phyloP scores from a whole-genome alignment of 2,888 invertebrate species.

The Helleia helle region DNA sequence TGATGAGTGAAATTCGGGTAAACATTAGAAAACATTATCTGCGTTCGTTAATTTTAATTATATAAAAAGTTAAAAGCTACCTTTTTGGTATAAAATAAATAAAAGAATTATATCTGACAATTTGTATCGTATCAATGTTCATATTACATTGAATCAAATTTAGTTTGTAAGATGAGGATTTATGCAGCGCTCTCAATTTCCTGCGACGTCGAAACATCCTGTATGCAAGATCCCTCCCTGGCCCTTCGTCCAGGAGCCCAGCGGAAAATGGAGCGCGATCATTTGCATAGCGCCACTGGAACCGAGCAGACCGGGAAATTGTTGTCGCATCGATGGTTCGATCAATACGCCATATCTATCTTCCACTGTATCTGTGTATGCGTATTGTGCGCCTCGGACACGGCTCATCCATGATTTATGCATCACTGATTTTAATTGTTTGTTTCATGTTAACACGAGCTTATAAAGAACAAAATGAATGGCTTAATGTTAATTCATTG shows the following conservation, averaged over 20 bases:
- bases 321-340: conserved; percentile 64
- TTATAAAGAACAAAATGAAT: conserved; percentile 5
- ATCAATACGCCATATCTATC: conserved; percentile 57
- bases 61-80: too few relatives aligned
- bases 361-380: conserved; percentile 23
- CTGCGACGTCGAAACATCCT: conserved; percentile 68
- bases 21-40: too few relatives aligned
- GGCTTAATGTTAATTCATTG: conserved; percentile 2
- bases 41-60: too few relatives aligned
- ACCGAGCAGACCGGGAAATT: conserved; percentile 68
- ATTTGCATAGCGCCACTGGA: conserved; percentile 67
- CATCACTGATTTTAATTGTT: conserved; percentile 16
- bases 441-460: conserved; percentile 8
- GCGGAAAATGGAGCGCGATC: conserved; percentile 61
- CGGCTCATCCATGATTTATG: conserved; percentile 17
- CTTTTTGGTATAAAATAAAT: too few relatives aligned
- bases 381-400: conserved; percentile 15
- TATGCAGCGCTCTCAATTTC: conserved; percentile 73
- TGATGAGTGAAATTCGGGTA: too few relatives aligned
- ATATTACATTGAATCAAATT: conserved; percentile 71
- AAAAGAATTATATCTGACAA: too few relatives aligned
- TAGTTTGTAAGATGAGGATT: conserved; percentile 68
- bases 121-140: conserved; percentile 69
- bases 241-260: conserved; percentile 32
- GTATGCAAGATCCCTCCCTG: conserved; percentile 34